Conservation (phyloP, 2,113 vertebrate genomes). For the Chiloscyllium plagiosum region DNA sequence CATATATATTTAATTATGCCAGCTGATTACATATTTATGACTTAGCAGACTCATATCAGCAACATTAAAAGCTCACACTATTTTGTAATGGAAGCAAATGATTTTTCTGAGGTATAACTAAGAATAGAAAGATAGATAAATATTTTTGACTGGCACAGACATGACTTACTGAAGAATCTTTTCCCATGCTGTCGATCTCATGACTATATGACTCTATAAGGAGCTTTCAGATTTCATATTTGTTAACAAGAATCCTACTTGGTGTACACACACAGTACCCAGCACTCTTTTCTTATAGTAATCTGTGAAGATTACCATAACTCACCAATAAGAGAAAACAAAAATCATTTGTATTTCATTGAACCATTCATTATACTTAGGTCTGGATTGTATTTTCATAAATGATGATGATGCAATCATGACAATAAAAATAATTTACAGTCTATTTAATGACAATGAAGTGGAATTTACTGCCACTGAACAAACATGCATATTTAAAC, state of each 20-base stretch:
- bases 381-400: background rate
- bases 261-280: no score
- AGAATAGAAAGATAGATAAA: background rate
- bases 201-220: no score
- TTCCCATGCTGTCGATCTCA: no score
- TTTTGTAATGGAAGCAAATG: background rate
- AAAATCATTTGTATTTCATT: background rate
- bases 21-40: background rate
- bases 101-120: background rate
- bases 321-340: background rate
- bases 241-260: background rate
- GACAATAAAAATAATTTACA: background rate
- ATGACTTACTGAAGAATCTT: no score
- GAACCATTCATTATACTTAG: background rate
- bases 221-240: background rate
- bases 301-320: background rate
- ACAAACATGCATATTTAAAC: background rate
- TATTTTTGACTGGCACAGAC: no score
- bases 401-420: background rate
- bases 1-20: background rate
- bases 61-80: background rate
- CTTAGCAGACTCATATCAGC: background rate
- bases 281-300: no score
- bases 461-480: background rate
- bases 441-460: conserved; percentile 14